Base-by-base conservation (phyloP, 2,888 invertebrate genomes). In the Iselma pallidipennis region DNA sequence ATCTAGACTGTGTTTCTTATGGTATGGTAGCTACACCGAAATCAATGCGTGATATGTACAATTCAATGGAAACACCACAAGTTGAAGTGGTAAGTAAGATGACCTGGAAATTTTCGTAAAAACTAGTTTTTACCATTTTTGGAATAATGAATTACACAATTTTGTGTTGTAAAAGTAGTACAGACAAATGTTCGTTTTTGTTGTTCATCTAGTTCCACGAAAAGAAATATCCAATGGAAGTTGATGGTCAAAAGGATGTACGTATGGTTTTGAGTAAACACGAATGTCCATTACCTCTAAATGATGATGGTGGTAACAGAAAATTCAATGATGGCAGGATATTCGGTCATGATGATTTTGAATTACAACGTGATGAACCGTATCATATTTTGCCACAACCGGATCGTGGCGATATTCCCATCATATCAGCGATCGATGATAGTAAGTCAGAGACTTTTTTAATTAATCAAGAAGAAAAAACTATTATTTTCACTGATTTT, bases 391-490 rank as follows among this genome's bases (percentile, higher is more conserved):
- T 19, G 4, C 12, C 4, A 12, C 57, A 81, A 83, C 28, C 65
- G 75, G 83, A 68, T 81, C 66, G 89, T 72, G 90, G 90, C 63
- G 91, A 91, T 77, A 90, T 90, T 71, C 87, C 87, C 31, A 83
- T 88, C 60, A 80, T 87, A 49, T 83, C 86, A 66, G 85, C 85
- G 55, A 82, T 87, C 50, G 85, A 86, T 73, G 88, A 88, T 70
- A 84, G 82, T 81, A 74, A 73, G 72, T 71, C 29, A 55, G 23
- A 28, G 19, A 37, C 29, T 57, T n/a, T 19, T 2, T 31, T 29
- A n/a, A n/a, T n/a, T n/a, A n/a, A n/a, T n/a, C n/a, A n/a, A n/a
- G n/a, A n/a, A n/a, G n/a, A n/a, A n/a, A n/a, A n/a, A n/a, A n/a
- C n/a, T n/a, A n/a, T n/a, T n/a, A n/a, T n/a, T n/a, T n/a, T n/a